Evolutionary conservation across 2,797 vertebrate species (phyloP), one percentile per base, ranked within the genome.

Genomic region (Rhinophrynus dorsalis): DNA sequence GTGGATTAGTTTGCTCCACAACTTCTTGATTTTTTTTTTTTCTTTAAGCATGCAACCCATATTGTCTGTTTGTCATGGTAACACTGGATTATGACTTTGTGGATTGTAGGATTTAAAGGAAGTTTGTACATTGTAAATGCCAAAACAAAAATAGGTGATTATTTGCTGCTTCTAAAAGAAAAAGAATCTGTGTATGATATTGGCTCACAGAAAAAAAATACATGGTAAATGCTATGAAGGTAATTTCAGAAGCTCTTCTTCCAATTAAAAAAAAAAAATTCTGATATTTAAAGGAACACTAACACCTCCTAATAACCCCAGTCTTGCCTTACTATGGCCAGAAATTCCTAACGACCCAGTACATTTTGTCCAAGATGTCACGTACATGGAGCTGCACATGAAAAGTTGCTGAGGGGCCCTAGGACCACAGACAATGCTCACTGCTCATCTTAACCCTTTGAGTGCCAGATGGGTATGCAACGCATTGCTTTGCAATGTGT

Each of bases 11-110:
- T 2, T 1, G 6, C 17, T 8, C 40, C 15, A 30, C 6, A 44
- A n/a, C n/a, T n/a, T n/a, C n/a, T n/a, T n/a, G n/a, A n/a, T n/a
- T n/a, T n/a, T n/a, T n/a, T n/a, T n/a, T n/a, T n/a, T n/a, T n/a
- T n/a, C n/a, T n/a, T n/a, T n/a, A n/a, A n/a, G n/a, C n/a, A n/a
- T n/a, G n/a, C n/a, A n/a, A n/a, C n/a, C n/a, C n/a, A n/a, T n/a
- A n/a, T 24, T 88, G 76, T 82, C n/a, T n/a, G 68, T 87, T 67
- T 81, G 83, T 88, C 77, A 80, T 88, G 82, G 81, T 87, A 88
- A 90, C 89, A 91, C 86, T 89, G 90, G 89, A 87, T 94, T 82
- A 81, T 78, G 79, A 77, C 85, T 85, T 87, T 81, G 71, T 83
- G 80, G 83, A 82, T 84, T 84, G 61, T 74, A 78, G 76, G 65